Evolutionary conservation across 1,140 invertebrate species (phyloP), one percentile per base, ranked within the genome.

Genomic region (Ips nitidus): DNA sequence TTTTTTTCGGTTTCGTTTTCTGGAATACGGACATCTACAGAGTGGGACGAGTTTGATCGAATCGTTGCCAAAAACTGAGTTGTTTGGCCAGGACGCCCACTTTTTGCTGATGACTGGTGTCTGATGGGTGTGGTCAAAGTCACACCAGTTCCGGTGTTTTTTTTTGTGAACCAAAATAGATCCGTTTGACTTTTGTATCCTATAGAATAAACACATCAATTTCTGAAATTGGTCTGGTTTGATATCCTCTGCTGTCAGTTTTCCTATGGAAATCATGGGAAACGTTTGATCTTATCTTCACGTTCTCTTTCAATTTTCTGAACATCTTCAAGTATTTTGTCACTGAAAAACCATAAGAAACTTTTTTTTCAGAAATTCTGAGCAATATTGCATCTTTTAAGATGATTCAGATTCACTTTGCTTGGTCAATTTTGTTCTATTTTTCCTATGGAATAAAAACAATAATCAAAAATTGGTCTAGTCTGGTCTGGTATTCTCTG

Each of bases 1-100:
- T n/a, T 36, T 43, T 56, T 7, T 59, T 68, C 60, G 22, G 41
- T 52, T 68, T 68, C 57, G 45, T 43, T 65, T 65, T 55, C 57
- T 41, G 37, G 66, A 68, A 58, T 41, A 58, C 64, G 22, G 22
- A 22, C 47, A 50, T 66, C 42, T 68, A 60, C 55, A 53, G 58
- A 60, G 66, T 68, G 66, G 56, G 66, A 22, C 57, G 56, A 60
- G n/a, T 60, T 60, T 60, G 5, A 41, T 58, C 42, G 36, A 22
- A 22, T 22, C 22, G 22, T 22, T 22, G 22, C 22, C 22, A 22
- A 22, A 22, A 22, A 22, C 22, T 22, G 38, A 36, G 8, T 66
- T 66, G 41, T 47, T 37, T 56, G 22, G 53, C 52, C 38, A n/a
- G 53, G n/a, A 36, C 64, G n/a, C 40, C 37, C 43, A 63, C 61